phyloP scores from a whole-genome alignment of 30 jellyfish, hydroid and myxozoan genomes.

The Aurelia aurita region DNA sequence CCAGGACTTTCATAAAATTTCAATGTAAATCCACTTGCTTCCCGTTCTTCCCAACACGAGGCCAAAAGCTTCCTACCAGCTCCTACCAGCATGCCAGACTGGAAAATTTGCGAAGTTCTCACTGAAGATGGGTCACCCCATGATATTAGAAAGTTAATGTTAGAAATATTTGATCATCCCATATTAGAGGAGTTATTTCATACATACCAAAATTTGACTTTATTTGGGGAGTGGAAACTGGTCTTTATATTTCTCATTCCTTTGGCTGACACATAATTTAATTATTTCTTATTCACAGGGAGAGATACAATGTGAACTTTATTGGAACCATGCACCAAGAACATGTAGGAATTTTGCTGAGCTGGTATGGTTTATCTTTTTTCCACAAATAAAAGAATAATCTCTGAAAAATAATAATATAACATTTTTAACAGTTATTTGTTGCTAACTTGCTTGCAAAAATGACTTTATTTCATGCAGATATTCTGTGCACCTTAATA shows the following conservation, averaged over 20 bases:
- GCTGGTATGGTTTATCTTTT: constrained; percentile 59
- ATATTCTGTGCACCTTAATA: too few species aligned
- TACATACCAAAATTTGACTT: neutral
- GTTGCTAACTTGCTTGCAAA: neutral
- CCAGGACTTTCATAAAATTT: too few species aligned
- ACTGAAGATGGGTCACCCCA: too few species aligned
- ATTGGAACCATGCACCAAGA: constrained; percentile 97
- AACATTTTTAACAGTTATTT: neutral
- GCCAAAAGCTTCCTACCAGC: too few species aligned
- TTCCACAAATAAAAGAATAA: too few species aligned
- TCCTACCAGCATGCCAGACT: too few species aligned
- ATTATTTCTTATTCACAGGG: constrained; percentile 74
- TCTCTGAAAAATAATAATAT: too few species aligned
- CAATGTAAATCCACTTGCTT: too few species aligned
- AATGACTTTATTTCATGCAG: too few species aligned
- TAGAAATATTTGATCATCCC: neutral
- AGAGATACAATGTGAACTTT: constrained; percentile 84
- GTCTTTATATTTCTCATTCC: neutral
- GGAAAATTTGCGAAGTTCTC: too few species aligned
- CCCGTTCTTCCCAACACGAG: too few species aligned
- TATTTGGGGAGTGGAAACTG: neutral
- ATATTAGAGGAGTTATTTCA: neutral
- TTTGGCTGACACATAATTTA: neutral
- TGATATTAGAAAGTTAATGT: too few species aligned
- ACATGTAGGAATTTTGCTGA: constrained; percentile 93